Evolutionary conservation across 2,888 invertebrate genomes (phyloP).

Genomic region (Lasioglossum marginatum): DNA sequence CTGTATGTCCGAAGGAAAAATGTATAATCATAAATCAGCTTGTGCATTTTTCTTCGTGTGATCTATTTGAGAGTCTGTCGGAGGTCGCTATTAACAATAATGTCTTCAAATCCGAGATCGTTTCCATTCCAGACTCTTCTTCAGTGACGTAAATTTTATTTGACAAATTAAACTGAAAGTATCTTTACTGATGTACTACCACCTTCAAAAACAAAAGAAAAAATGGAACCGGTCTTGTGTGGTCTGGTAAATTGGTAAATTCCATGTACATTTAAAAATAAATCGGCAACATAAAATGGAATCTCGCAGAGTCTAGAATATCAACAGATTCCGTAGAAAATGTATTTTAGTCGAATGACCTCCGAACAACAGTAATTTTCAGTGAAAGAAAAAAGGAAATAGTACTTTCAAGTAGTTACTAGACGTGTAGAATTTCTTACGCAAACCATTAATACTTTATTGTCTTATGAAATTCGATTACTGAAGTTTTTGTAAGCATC

Average conservation of each 20-base stretch:
- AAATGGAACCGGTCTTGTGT: background rate
- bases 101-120: constrained; percentile 18
- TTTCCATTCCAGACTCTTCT: constrained; percentile 42
- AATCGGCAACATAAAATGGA: background rate
- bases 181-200: background rate
- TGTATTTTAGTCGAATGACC: constrained; percentile 35
- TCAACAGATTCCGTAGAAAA: constrained; percentile 40
- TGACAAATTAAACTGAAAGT: background rate
- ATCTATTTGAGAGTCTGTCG: constrained; percentile 30
- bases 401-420: constrained; percentile 39
- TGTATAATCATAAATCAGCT: constrained; percentile 60
- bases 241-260: constrained; percentile 6
- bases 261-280: background rate
- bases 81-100: constrained; percentile 28
- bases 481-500: constrained; percentile 52
- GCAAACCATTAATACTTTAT: constrained; percentile 60
- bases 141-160: background rate
- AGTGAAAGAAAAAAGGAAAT: constrained; percentile 35
- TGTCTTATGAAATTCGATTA: constrained; percentile 62
- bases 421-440: constrained; percentile 46
- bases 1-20: constrained; percentile 25
- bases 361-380: constrained; percentile 42
- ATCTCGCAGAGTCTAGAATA: constrained; percentile 43
- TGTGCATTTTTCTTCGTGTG: constrained; percentile 45
- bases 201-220: background rate